Evolutionary conservation across 2,113 vertebrate genomes (phyloP), one percentile per base, ranked within the genome.

Genomic region (Leucosticte australis): DNA sequence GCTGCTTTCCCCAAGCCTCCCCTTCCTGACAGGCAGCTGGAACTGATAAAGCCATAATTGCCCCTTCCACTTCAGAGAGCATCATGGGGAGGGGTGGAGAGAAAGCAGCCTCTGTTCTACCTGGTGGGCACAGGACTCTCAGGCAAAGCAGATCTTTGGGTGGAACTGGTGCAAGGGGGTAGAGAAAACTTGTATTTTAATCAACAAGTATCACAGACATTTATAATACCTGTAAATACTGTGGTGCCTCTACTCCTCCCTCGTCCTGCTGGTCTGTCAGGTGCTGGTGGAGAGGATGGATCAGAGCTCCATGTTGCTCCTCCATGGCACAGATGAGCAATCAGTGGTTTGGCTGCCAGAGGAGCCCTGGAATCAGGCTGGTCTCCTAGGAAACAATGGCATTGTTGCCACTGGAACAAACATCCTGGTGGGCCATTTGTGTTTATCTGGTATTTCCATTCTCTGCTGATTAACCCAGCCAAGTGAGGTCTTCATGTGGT

Each of bases 371-470:
- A 50, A 83, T 37, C 76, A 73, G 56, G 26, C 79, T 67, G 37
- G 23, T 88, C 76, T 70, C 20, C 3, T 31, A 70, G 77, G 76
- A 86, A 90, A 90, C 86, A 94, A 94, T 84, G 89, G n/a, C 74
- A 87, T 81, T 92, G 78, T 84, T 93, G 90, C 83, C 93, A 78
- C 88, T 81, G 94, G 59, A 82, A 89, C 41, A 87, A 96, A 78
- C 77, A 83, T 87, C 89, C 77, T 90, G 87, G 94, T 90, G 94
- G 94, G 94, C 80, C 37, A 19, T 70, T 63, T 79, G 56, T 77
- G 74, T 31, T 57, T 89, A 92, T 94, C 96, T 97, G 96, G 90
- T 86, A 95, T 97, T 97, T 91, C 91, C 79, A 97, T 97, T 97
- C 90, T 92, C 41, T 86, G 87, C 91, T 93, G 95, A 96, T 90